Evolutionary conservation across 30 jellyfish, hydroid and myxozoan species (phyloP).

Genomic region (Turritopsis dohrnii): DNA sequence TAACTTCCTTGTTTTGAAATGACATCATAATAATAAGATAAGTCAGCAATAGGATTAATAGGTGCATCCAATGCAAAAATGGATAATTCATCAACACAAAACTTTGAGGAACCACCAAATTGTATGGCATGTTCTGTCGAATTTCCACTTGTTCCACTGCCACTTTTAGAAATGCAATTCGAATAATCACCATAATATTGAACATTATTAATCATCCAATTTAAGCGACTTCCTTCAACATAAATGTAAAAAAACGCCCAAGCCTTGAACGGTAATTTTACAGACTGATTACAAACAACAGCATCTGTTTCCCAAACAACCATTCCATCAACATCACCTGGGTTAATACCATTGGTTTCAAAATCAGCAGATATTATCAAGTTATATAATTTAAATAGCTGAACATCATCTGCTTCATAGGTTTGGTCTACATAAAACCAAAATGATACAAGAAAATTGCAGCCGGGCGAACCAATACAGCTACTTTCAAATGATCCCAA

Average conservation of each 20-base stretch:
- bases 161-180: background rate
- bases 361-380: slow-evolving; percentile 1
- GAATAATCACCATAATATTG: background rate
- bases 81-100: slow-evolving; percentile 13
- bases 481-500: background rate
- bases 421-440: background rate
- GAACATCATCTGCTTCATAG: background rate
- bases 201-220: background rate
- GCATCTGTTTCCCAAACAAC: background rate
- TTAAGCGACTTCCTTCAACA: background rate
- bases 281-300: background rate
- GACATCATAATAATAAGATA: background rate
- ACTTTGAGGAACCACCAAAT: background rate
- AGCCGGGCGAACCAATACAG: background rate
- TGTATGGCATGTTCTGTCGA: background rate
- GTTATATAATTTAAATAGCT: background rate
- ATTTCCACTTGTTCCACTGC: background rate
- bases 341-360: background rate
- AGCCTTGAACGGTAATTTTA: background rate
- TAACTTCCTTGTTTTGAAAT: background rate
- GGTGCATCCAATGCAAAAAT: background rate
- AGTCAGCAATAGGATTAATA: background rate
- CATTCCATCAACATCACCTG: background rate
- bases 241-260: background rate
- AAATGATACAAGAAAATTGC: background rate